phyloP scores from a whole-genome alignment of 2,113 vertebrate genomes.

The Nycticebus coucang region DNA sequence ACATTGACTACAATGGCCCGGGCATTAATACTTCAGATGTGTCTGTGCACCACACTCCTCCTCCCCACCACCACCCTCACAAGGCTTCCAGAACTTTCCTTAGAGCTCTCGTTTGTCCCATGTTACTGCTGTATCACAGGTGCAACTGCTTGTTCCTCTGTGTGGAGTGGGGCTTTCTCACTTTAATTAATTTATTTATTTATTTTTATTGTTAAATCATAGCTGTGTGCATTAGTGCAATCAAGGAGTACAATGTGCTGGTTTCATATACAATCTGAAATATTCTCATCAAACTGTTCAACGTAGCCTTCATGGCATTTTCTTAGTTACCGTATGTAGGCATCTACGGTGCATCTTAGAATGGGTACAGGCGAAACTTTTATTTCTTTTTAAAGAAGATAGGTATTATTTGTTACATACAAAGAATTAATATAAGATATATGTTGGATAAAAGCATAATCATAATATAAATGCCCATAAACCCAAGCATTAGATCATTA shows the following conservation, averaged over 20 bases:
- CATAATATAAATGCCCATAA: background rate
- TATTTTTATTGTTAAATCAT: no score
- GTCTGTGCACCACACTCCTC: fast-evolving
- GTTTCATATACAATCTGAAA: no score
- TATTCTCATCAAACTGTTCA: no score
- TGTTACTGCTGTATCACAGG: background rate
- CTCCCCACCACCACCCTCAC: background rate
- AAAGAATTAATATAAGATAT: background rate
- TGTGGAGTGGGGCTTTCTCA: background rate
- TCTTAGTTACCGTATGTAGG: no score
- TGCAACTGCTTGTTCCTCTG: background rate
- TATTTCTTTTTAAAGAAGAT: background rate
- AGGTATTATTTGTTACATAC: background rate
- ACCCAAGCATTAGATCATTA: slow-evolving; percentile 8
- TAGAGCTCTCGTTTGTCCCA: background rate
- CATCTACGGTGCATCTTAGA: no score
- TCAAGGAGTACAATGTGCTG: no score
- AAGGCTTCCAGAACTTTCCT: background rate
- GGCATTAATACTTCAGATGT: no score
- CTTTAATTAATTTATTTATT: no score
- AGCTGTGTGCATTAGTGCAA: no score
- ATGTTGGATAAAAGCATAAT: background rate
- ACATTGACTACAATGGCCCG: background rate
- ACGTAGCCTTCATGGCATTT: no score
- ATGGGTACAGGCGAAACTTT: no score